Evolutionary conservation across 1,140 invertebrate genomes (phyloP).

Genomic region (Drosophila eugracilis): DNA sequence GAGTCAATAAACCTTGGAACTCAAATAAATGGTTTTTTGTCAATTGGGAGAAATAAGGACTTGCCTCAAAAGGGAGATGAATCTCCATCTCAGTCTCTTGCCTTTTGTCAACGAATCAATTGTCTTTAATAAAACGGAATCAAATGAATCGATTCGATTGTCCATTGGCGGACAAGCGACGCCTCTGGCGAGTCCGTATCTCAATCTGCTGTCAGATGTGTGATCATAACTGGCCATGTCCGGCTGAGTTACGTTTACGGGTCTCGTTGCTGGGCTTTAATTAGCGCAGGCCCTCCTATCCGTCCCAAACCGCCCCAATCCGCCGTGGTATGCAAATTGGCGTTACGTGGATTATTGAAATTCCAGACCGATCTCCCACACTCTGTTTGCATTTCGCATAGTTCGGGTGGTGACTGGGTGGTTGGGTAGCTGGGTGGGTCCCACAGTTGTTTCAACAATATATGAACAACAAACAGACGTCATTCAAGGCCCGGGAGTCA

Average conservation of each 20-base stretch:
- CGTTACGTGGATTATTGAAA: conserved; percentile 75
- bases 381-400: conserved; percentile 63
- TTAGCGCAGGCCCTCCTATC: conserved; percentile 68
- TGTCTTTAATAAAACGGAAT: conserved; percentile 80
- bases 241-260: conserved; percentile 23
- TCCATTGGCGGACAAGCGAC: conserved; percentile 50
- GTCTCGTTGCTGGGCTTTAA: conserved; percentile 56
- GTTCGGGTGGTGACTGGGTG: conserved; percentile 35
- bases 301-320: too few relatives aligned
- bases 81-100: neutral
- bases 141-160: conserved; percentile 80
- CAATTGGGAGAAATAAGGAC: conserved; percentile 2
- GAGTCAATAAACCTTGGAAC: conserved; percentile 7
- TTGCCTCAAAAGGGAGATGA: neutral
- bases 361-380: conserved; percentile 49
- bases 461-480: conserved; percentile 54
- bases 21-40: neutral
- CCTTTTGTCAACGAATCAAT: conserved; percentile 61
- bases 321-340: conserved; percentile 66
- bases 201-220: conserved; percentile 20
- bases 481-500: conserved; percentile 25
- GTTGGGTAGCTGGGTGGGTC: conserved; percentile 20
- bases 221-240: conserved; percentile 46
- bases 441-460: conserved; percentile 77
- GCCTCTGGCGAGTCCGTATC: conserved; percentile 21